Conservation (phyloP, 2,888 invertebrate genomes). For the Nomada goodeniana region DNA sequence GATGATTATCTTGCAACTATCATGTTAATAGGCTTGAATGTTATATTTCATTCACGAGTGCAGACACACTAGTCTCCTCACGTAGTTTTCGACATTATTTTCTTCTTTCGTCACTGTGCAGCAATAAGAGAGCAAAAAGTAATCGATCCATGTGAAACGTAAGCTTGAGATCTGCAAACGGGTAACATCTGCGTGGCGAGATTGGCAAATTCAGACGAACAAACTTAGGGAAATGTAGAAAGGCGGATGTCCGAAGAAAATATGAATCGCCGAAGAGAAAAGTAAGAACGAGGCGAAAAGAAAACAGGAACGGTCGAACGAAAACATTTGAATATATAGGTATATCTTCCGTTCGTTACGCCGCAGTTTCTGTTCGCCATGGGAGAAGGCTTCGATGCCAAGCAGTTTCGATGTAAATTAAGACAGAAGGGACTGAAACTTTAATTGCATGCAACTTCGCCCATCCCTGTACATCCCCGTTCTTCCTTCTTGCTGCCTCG, state of each 20-base stretch:
- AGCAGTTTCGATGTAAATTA: slow-evolving; percentile 70
- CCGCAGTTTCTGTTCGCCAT: slow-evolving; percentile 15
- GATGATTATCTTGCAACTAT: no score
- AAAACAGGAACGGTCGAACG: slow-evolving; percentile 47
- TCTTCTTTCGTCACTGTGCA: no score
- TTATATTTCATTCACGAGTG: no score
- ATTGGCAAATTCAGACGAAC: no score
- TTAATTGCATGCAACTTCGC: slow-evolving; percentile 78
- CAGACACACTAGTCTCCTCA: no score
- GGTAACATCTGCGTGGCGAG: neutral
- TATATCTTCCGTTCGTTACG: slow-evolving; percentile 51
- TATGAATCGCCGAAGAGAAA: neutral
- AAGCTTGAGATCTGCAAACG: no score
- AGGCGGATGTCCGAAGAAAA: neutral
- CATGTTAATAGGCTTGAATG: no score
- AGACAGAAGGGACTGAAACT: slow-evolving; percentile 76
- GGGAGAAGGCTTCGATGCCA: slow-evolving; percentile 69
- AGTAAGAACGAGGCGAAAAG: slow-evolving; percentile 3
- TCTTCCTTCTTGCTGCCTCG: slow-evolving; percentile 12
- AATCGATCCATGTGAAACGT: no score
- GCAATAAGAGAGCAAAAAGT: no score
- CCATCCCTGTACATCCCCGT: slow-evolving; percentile 5
- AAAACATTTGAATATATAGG: slow-evolving; percentile 68
- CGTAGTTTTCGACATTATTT: no score
- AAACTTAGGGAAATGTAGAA: neutral